Base-by-base conservation (phyloP, 1,140 invertebrate genomes). In the Drosophila orosa region DNA sequence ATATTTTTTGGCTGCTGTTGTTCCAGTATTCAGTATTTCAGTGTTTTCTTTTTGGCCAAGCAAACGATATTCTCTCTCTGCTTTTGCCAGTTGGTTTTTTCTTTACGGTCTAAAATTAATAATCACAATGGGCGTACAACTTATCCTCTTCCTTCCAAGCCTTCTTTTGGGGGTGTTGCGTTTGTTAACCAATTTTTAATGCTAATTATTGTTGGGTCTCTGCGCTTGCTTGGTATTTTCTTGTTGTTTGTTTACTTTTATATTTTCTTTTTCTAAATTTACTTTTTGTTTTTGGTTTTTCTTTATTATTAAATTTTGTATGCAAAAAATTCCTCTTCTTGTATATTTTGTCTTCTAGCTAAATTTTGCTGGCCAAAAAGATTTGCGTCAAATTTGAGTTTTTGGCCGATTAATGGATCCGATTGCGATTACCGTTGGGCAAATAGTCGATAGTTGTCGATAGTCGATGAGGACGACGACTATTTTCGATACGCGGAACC, bases 81-180 rank as follows among this genome's bases (percentile, higher is more conserved):
- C 27, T 50, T n/a, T 19, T 19, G 27, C 48, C 44, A 42, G 66
- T 67, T 59, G 33, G 57, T 39, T 60, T 57, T 75, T 65, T 47
- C 47, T 67, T 76, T 69, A 82, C 78, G 69, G 78, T 84, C 79
- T 89, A 86, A 91, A 91, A 80, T 90, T 91, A 91, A 91, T 90
- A 91, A 91, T 91, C 90, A 91, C 90, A 91, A 91, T 91, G 89
- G 80, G 80, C 80, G 80, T 82, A 77, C 75, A 81, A 82, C 59
- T 74, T 74, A 65, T 65, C 79, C 40, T 52, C 27, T 27, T 33
- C 3, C 19, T 55, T 74, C 19, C 47, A 60, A 65, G n/a, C 33
- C 19, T 57, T 59, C 37, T 55, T 29, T 47, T 7, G 42, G 25
- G 57, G 69, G 58, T 80, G 47, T 84, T 74, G 61, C 65, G 71